phyloP scores from a whole-genome alignment of 1,140 invertebrate genomes.

The Lanistes nyassanus region DNA sequence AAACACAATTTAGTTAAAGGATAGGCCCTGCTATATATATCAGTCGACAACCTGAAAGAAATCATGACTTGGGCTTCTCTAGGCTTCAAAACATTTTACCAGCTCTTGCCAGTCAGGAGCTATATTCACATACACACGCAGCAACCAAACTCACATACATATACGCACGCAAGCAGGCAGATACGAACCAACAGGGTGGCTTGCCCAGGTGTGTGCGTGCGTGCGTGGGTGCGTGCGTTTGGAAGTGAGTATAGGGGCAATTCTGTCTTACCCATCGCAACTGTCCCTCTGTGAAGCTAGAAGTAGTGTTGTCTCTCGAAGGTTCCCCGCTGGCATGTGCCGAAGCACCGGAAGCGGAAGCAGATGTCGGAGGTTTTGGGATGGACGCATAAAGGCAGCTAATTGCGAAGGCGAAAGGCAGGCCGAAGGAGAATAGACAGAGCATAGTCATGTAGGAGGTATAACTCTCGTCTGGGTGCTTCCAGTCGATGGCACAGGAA shows the following conservation, averaged over 20 bases:
- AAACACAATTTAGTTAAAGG: too few species aligned
- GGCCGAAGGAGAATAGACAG: constrained; percentile 25
- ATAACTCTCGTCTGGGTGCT: constrained; percentile 41
- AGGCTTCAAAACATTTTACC: too few species aligned
- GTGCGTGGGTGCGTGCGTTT: not conserved
- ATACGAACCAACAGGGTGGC: constrained; percentile 5
- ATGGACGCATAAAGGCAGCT: constrained; percentile 26
- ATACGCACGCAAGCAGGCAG: constrained; percentile 2
- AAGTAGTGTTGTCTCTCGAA: constrained; percentile 3
- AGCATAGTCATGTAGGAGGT: constrained; percentile 40
- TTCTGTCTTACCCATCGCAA: constrained; percentile 34
- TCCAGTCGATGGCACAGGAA: constrained; percentile 49
- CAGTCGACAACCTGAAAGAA: too few species aligned
- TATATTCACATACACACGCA: not conserved
- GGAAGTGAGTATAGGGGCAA: not conserved
- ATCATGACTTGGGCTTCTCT: too few species aligned
- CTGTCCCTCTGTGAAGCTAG: constrained; percentile 38
- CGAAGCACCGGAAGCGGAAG: constrained; percentile 6
- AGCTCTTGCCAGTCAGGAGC: too few species aligned
- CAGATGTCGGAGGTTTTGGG: not conserved
- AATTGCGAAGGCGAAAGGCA: constrained; percentile 31
- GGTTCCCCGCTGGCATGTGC: not conserved
- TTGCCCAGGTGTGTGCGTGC: not conserved
- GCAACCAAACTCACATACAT: constrained; percentile 2
- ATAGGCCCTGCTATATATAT: too few species aligned